Base-by-base conservation (phyloP, 2,888 invertebrate species). In the Helobdella robusta region DNA sequence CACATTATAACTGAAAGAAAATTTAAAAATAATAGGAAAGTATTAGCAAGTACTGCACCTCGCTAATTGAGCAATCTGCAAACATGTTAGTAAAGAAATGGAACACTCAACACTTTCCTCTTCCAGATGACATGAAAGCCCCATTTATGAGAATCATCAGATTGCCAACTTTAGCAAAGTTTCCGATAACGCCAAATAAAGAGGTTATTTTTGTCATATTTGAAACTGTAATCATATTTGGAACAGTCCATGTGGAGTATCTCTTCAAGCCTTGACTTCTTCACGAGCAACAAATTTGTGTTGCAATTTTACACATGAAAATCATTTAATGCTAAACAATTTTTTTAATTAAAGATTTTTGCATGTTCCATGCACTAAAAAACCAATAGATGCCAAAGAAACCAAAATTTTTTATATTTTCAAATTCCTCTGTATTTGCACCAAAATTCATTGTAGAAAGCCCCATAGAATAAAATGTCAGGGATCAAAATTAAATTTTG, bases 121-220 rank as follows among this genome's bases (percentile, higher is more conserved):
- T 74, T 18, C 73, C 74, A 8, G 25, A 63, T 11, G 63, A 67
- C n/a, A 70, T 74, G 73, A 70, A 71, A 59, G 69, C 73, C 1
- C 75, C 75, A 0, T 71, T 64, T 61, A 69, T 75, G 69, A 68
- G 70, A 52, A 40, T 72, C 18, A 65, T 74, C 5, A 66, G 67
- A 32, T 32, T 74, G 18, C 74, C 74, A 0, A 48, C 40, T 8
- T 34, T 70, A 6, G 58, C 59, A 25, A 58, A 61, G 40, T 70
- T 56, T 46, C 65, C 50, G 2, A 18, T n/a, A n/a, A n/a, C n/a
- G n/a, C n/a, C n/a, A n/a, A n/a, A 32, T 64, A 6, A 40, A 11
- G 28, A 48, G 18, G 36, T 8, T 15, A 8, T 60, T 46, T 52
- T 6, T 6, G 20, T 23, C 11, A 32, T 59, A 15, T 28, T 30